Base-by-base conservation (phyloP, 2,888 invertebrate species). In the Pammene aurita region DNA sequence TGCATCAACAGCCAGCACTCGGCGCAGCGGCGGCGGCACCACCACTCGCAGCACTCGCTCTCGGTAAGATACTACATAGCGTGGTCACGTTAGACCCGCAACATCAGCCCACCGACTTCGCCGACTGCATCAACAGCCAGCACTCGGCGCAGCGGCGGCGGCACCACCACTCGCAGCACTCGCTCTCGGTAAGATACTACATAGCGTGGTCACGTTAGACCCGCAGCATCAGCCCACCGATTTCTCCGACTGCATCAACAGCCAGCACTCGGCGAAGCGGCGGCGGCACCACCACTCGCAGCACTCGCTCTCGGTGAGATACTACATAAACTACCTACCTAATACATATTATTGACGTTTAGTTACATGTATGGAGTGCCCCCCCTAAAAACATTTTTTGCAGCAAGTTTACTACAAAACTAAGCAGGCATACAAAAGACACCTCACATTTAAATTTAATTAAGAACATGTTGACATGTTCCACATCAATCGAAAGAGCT, bases 231-330 rank as follows among this genome's bases (percentile, higher is more conserved):
- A 84, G 72, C 86, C 88, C 11, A 90, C 88, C 0, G 94, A 94
- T 75, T 94, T 94, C 78, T 90, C 90, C 0, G 95, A 95, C 82
- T 94, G 94, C 76, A 92, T 94, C 73, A 94, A 90, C 71, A 94
- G 93, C 66, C 94, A 94, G 78, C 94, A 38, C 78, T 87, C 89
- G 0, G 92, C 93, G 10, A 93, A 93, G 73, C 82, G 94, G 60
- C 80, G 93, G 71, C 79, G 90, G 9, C 89, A 88, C 64, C 86
- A 89, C 57, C 83, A 94, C 78, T 87, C 89, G 1, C 92, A 93
- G 10, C 38, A 38, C 38, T 38, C 38, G 38, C 38, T 38, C 38
- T 42, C 42, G 13, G 42, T 42, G 11, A 11, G 11, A 11, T 5
- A 46, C 14, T 44, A 10, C 42, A 11, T 35, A 35, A n/a, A n/a